phyloP scores from a whole-genome alignment of 2,888 invertebrate genomes.

The Andrena fulva region DNA sequence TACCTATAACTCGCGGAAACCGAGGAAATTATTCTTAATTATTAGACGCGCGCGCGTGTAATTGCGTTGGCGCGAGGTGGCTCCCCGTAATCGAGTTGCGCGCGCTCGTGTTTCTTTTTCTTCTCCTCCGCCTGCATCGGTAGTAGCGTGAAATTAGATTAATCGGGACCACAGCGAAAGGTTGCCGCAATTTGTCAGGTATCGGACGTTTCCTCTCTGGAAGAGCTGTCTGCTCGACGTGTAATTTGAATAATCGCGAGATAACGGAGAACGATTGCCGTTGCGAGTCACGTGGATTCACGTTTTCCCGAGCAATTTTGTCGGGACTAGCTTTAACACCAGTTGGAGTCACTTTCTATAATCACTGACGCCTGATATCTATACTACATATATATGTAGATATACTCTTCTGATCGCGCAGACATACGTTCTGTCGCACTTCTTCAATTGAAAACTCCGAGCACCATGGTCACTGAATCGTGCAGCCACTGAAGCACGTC shows the following conservation, averaged over 20 bases:
- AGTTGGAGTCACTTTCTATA: too few relatives aligned
- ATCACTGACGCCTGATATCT: too few relatives aligned
- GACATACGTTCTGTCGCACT: too few relatives aligned
- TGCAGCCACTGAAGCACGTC: not conserved
- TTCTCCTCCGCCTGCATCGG: not conserved
- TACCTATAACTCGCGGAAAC: constrained; percentile 21
- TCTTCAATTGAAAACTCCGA: not conserved
- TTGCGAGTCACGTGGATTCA: not conserved
- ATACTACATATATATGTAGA: too few relatives aligned
- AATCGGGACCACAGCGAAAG: constrained; percentile 14
- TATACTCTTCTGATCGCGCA: too few relatives aligned
- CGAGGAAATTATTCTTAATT: constrained; percentile 36
- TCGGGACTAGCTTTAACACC: not conserved
- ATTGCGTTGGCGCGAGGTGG: constrained; percentile 1
- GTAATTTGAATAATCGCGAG: constrained; percentile 43
- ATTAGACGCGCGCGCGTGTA: not conserved
- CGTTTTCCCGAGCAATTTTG: not conserved
- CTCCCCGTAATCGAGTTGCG: constrained; percentile 22
- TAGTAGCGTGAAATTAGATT: constrained; percentile 9
- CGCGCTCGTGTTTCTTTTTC: not conserved
- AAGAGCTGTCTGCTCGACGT: constrained; percentile 5
- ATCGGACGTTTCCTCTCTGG: constrained; percentile 22
- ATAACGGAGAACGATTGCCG: constrained; percentile 14
- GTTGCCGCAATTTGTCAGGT: constrained; percentile 35
- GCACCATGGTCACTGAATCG: not conserved